phyloP scores from a whole-genome alignment of 2,888 invertebrate genomes.

The Busseola fusca region DNA sequence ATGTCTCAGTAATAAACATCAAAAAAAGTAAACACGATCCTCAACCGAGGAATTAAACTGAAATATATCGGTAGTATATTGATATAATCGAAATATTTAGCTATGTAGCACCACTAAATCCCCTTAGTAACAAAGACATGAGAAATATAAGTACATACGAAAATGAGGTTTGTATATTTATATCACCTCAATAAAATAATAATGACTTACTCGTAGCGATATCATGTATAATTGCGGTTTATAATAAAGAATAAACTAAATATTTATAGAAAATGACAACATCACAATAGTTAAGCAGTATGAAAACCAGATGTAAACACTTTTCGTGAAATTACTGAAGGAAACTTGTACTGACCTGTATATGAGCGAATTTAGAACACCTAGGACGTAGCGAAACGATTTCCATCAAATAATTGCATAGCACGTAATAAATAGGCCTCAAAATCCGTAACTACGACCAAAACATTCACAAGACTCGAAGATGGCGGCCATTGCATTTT shows the following conservation, averaged over 20 bases:
- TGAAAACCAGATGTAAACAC: slow-evolving; percentile 94
- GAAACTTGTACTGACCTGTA: slow-evolving; percentile 81
- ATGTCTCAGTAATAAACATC: slow-evolving; percentile 86
- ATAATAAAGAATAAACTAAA: slow-evolving; percentile 63
- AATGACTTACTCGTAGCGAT: slow-evolving; percentile 66
- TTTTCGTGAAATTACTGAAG: slow-evolving; percentile 84
- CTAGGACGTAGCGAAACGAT: slow-evolving; percentile 82
- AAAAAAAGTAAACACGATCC: slow-evolving; percentile 87
- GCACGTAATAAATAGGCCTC: slow-evolving; percentile 82
- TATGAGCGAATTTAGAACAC: slow-evolving; percentile 76
- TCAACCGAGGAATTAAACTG: slow-evolving; percentile 65
- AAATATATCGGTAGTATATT: slow-evolving; percentile 52
- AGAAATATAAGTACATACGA: slow-evolving; percentile 80
- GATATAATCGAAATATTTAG: slow-evolving; percentile 58
- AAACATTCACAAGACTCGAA: slow-evolving; percentile 95
- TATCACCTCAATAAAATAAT: slow-evolving; percentile 67
- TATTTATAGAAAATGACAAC: slow-evolving; percentile 85
- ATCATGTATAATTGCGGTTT: slow-evolving; percentile 49
- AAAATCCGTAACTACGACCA: slow-evolving; percentile 89
- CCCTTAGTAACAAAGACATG: slow-evolving; percentile 83
- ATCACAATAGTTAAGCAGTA: slow-evolving; percentile 89
- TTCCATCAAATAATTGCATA: slow-evolving; percentile 85
- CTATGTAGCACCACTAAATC: slow-evolving; percentile 62
- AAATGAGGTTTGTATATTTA: slow-evolving; percentile 85
- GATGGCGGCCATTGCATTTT: slow-evolving; percentile 95